These are phyloP conservation scores for Dreissena polymorpha DNA, from an alignment of 1,140 invertebrate species.

Conservation along the genomic window DNA sequence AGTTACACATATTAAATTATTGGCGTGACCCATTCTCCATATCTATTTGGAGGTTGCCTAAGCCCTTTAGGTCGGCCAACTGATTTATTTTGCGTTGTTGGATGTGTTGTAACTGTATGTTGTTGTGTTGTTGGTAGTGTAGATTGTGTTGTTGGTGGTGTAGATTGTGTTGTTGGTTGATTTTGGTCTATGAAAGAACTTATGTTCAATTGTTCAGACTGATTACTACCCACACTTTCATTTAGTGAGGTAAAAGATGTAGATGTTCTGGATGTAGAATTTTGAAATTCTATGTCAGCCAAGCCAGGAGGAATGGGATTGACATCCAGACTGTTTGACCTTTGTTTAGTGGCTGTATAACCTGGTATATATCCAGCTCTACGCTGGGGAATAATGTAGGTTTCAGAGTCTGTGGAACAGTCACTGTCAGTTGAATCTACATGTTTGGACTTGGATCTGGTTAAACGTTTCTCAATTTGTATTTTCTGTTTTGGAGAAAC, in stretches of 20 bases:
- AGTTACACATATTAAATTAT: not conserved
- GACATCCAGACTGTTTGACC: conserved; percentile 5
- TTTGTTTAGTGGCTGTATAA: not conserved
- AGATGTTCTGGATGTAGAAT: not conserved
- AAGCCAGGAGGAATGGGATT: too few relatives aligned
- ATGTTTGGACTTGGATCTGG: not conserved
- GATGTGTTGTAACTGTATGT: not conserved
- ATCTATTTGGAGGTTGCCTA: not conserved
- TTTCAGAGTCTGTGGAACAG: not conserved
- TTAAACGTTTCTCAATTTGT: not conserved
- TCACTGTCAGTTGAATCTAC: not conserved
- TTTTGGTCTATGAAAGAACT: not conserved
- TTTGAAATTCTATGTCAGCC: too few relatives aligned
- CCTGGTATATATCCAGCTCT: too few relatives aligned
- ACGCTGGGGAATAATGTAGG: not conserved
- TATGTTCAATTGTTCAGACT: not conserved
- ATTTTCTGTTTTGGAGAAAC: conserved; percentile 1
- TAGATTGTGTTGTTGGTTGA: too few relatives aligned
- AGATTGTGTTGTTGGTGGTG: too few relatives aligned
- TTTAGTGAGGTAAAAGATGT: not conserved
- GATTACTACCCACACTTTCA: conserved; percentile 6
- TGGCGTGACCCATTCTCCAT: conserved; percentile 16
- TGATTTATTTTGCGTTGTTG: not conserved
- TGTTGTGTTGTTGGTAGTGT: not conserved
- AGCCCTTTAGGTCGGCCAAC: not conserved